Percentiles rank a stretch among this genome's conserved stretches.
These are phyloP conservation scores for Balearica regulorum DNA, from an alignment of 2,797 vertebrate species.

Conservation along the genomic window DNA sequence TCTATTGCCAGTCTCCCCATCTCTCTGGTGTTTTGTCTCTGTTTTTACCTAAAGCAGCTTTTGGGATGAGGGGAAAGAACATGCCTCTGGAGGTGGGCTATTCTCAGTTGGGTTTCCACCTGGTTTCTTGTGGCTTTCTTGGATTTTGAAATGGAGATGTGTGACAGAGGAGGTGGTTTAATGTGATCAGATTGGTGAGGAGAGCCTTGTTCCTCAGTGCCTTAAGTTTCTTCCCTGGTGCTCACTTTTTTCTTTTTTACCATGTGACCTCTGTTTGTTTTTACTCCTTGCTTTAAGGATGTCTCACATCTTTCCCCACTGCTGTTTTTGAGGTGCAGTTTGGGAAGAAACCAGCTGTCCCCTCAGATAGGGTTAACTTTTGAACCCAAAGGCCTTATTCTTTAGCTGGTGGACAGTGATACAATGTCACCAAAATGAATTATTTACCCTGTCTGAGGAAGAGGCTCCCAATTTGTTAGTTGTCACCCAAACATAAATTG, in stretches of 20 bases:
- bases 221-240: background rate
- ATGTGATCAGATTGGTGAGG: background rate
- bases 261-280: background rate
- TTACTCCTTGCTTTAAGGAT: background rate
- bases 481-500: background rate
- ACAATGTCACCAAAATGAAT: background rate
- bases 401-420: background rate
- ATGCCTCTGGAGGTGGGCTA: background rate
- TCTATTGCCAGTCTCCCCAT: rapidly evolving
- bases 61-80: background rate
- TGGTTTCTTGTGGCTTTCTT: background rate
- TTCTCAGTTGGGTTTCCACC: background rate
- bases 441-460: background rate
- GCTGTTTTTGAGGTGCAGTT: background rate
- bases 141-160: background rate
- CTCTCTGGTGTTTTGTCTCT: background rate
- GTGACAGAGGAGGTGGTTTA: background rate
- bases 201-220: background rate
- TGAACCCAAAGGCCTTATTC: background rate
- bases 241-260: background rate
- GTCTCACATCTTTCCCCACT: background rate
- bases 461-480: background rate
- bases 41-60: background rate
- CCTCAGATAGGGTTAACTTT: background rate
- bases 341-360: background rate